These are phyloP conservation scores for Orthonychiurus folsomi DNA, from an alignment of 2,888 invertebrate species.

Conservation along the genomic window DNA sequence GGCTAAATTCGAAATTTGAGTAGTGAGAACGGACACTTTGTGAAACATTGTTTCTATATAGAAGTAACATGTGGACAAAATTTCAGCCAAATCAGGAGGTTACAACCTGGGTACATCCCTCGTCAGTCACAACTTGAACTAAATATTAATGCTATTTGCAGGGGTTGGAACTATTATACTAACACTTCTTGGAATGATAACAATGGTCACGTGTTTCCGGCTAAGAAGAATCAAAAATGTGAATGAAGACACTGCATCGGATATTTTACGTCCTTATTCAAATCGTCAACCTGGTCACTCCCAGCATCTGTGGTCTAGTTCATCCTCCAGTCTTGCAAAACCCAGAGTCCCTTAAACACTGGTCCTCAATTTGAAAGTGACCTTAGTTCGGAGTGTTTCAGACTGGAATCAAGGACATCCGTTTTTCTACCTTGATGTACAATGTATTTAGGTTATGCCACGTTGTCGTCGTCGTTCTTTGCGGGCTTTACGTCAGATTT, in stretches of 20 bases:
- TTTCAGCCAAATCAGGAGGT: too few relatives aligned
- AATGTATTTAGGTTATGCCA: background rate
- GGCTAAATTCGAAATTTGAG: too few relatives aligned
- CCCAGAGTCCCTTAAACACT: slow-evolving; percentile 20
- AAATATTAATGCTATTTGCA: too few relatives aligned
- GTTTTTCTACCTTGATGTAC: background rate
- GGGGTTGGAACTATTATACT: slow-evolving; percentile 58
- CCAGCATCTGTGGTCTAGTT: slow-evolving; percentile 32
- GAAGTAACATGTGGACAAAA: too few relatives aligned
- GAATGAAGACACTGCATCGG: slow-evolving; percentile 41
- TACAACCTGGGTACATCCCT: too few relatives aligned
- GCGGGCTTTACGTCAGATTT: background rate
- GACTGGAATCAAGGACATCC: background rate
- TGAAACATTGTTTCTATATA: too few relatives aligned
- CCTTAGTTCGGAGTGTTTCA: too few relatives aligned
- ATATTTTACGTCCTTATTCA: slow-evolving; percentile 37
- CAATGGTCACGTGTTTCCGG: slow-evolving; percentile 66
- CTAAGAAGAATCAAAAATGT: slow-evolving; percentile 53
- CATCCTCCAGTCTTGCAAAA: slow-evolving; percentile 17
- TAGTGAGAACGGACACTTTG: too few relatives aligned
- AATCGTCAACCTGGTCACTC: slow-evolving; percentile 12
- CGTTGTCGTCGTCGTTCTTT: too few relatives aligned
- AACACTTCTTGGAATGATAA: slow-evolving; percentile 61
- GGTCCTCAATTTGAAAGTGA: too few relatives aligned
- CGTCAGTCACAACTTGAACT: too few relatives aligned